Percentiles rank a stretch among this genome's conserved stretches.
Conservation (phyloP, 2,888 invertebrate genomes). For the Cryptops parisi region DNA sequence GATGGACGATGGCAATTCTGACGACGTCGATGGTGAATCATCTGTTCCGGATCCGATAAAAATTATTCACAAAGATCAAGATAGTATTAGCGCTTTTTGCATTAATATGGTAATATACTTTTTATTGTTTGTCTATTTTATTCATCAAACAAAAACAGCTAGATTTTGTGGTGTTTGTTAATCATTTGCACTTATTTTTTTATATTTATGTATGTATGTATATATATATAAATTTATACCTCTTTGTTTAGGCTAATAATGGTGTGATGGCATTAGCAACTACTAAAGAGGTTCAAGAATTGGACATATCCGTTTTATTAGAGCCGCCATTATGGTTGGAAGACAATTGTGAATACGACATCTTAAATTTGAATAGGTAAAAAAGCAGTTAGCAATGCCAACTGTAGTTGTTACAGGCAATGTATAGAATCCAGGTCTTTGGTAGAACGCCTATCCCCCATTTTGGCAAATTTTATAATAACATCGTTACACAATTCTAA, state of each 20-base stretch:
- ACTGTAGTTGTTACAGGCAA: too few species aligned
- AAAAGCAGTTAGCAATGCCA: too few species aligned
- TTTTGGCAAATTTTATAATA: background rate
- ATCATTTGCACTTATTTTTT: too few species aligned
- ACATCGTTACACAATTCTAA: background rate
- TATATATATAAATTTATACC: too few species aligned
- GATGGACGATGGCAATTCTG: constrained; percentile 16
- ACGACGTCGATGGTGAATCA: constrained; percentile 25
- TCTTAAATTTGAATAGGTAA: constrained; percentile 41
- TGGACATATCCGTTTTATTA: constrained; percentile 85
- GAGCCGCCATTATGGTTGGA: constrained; percentile 87
- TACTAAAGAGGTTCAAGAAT: constrained; percentile 90
- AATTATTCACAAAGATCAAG: constrained; percentile 97
- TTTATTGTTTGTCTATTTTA: background rate
- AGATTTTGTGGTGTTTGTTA: too few species aligned
- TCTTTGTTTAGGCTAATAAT: constrained; percentile 45
- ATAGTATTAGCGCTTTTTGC: constrained; percentile 94
- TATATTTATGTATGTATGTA: too few species aligned
- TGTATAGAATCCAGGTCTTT: background rate
- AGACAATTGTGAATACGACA: constrained; percentile 94
- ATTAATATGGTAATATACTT: constrained; percentile 59
- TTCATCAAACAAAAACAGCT: too few species aligned
- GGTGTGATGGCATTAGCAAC: constrained; percentile 84
- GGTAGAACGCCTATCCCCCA: background rate
- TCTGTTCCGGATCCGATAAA: constrained; percentile 63